These are phyloP conservation scores for Penaeus indicus DNA, from an alignment of 1,140 invertebrate genomes.

Conservation along the genomic window DNA sequence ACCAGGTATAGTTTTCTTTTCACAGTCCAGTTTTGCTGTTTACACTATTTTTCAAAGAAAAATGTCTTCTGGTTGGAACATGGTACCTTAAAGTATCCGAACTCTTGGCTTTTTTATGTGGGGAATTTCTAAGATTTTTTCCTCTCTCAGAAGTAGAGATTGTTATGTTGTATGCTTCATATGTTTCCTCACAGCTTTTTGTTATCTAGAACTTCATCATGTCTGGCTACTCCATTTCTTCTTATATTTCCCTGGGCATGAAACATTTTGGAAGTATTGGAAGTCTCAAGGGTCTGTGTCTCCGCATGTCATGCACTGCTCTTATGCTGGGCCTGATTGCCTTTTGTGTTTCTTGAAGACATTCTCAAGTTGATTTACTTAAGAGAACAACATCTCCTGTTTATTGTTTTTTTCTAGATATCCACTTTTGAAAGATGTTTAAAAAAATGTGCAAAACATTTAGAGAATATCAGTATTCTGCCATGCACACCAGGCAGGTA, in stretches of 20 bases:
- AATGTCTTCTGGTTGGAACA: no score
- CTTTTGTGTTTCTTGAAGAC: constrained; percentile 9
- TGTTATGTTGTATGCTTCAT: constrained; percentile 31
- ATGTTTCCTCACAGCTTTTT: constrained; percentile 31
- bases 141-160: constrained; percentile 14
- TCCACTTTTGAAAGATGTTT: no score
- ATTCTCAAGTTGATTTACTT: background rate
- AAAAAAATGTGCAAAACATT: no score
- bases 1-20: constrained; percentile 32
- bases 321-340: constrained; percentile 1
- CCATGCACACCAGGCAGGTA: background rate
- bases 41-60: no score
- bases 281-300: constrained; percentile 18
- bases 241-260: constrained; percentile 43
- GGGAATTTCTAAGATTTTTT: background rate
- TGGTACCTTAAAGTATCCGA: no score
- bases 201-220: constrained; percentile 36
- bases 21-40: background rate
- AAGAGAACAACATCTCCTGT: no score
- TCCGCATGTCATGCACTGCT: constrained; percentile 39
- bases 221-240: background rate
- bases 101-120: no score
- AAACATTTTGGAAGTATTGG: constrained; percentile 35
- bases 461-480: no score
- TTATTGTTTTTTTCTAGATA: no score